Base-by-base conservation (phyloP, 2,888 invertebrate genomes). In the Noctua janthe region DNA sequence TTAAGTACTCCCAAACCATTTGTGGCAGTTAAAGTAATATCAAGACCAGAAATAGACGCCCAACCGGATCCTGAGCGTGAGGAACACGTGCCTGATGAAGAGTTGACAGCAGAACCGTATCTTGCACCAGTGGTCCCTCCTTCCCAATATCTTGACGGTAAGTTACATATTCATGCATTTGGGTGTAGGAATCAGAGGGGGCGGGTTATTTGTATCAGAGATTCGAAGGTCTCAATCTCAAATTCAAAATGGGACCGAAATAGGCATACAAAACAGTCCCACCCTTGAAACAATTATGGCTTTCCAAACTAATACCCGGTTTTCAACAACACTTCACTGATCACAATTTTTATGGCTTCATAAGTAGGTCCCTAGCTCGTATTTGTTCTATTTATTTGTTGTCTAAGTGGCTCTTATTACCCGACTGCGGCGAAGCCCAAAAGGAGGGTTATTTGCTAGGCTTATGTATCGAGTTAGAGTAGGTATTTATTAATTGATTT, bases 101-200 rank as follows among this genome's bases (percentile, higher is more conserved):
- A 95, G 76, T 91, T 96, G 17, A 92, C 94, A 2, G 94, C 94
- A 78, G 96, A 96, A 86, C 92, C 94, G 43, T 95, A 95, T 86
- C 92, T 97, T 35, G 95, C 95, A 49, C 92, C 94, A 71, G 94
- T 96, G 3, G 92, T 94, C 78, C 90, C 92, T 51, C 97, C 97
- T 85, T 93, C 97, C 20, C 97, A 97, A 89, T 94, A 97, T 92
- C 91, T 97, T 85, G 97, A 97, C 87, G 96, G 97, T 96, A 91
- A 93, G 93, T 69, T 47, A 7, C 6, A 43, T 56, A 47, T 17
- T 20, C 20, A 64, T 64, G 39, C 10, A 39, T 39, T 39, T 39
- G 4, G 20, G 20, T 66, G 56, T 71, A 15, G 8, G 17, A 43
- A 29, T 76, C 23, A 47, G 2, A 56, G 23, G 43, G 15, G 29